phyloP scores from a whole-genome alignment of 2,113 vertebrate genomes.

The Plotosus lineatus region DNA sequence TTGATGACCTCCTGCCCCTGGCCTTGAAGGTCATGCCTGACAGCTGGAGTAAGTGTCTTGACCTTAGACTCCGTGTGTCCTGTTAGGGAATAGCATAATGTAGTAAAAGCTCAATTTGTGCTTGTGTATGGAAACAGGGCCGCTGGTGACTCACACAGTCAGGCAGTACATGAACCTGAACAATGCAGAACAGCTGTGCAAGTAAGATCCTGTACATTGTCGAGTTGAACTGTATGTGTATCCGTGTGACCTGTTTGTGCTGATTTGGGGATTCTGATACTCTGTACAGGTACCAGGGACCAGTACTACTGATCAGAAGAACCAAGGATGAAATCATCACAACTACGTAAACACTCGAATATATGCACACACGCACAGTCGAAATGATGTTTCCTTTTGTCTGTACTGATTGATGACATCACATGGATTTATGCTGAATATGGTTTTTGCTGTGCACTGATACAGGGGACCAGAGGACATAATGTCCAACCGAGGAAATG shows the following conservation, averaged over 20 bases:
- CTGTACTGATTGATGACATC: background rate
- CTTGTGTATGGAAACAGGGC: slow-evolving; percentile 65
- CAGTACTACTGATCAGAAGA: slow-evolving; percentile 85
- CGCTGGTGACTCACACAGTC: slow-evolving; percentile 85
- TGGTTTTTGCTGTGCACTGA: slow-evolving; percentile 7
- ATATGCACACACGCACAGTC: too few relatives aligned
- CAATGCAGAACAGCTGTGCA: slow-evolving; percentile 88
- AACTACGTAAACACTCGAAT: slow-evolving; percentile 78
- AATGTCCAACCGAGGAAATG: slow-evolving; percentile 87
- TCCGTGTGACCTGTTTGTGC: too few relatives aligned
- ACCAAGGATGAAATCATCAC: slow-evolving; percentile 93
- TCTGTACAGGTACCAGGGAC: slow-evolving; percentile 82
- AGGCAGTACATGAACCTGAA: slow-evolving; percentile 89
- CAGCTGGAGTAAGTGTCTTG: slow-evolving; percentile 84
- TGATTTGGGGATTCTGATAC: slow-evolving; percentile 15
- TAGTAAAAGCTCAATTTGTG: background rate
- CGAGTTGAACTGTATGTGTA: background rate
- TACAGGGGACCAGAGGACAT: slow-evolving; percentile 82
- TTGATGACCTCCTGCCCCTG: slow-evolving; percentile 87
- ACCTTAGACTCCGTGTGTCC: background rate
- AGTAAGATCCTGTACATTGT: slow-evolving; percentile 66
- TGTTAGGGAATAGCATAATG: background rate
- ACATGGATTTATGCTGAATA: background rate
- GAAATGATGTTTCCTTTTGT: background rate
- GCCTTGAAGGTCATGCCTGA: slow-evolving; percentile 92